Base-by-base conservation (phyloP, 2,888 invertebrate genomes). In the Stictocephala bisonia region DNA sequence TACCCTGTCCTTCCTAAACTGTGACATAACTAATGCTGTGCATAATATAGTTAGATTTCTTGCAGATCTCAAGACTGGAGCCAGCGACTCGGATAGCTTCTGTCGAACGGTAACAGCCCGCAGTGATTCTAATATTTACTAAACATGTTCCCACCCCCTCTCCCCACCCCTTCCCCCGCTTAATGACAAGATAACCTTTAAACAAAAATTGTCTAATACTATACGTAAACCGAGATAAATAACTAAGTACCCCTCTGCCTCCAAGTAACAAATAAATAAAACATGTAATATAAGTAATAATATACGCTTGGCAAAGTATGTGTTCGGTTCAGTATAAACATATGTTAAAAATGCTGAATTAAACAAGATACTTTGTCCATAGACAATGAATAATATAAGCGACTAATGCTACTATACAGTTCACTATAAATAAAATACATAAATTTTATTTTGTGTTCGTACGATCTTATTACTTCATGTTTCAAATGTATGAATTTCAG, bases 251-350 rank as follows among this genome's bases (percentile, higher is more conserved):
- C 83, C 82, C 82, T 83, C 82, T 83, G 83, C 83, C 82, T 83
- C 83, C 83, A 83, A 83, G 83, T 83, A 83, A 83, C 82, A 80
- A 79, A 72, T 77, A 77, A 75, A 70, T 74, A 74, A 75, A 71
- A 69, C 56, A 64, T 73, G 50, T 73, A 73, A 73, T 64, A 69
- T 72, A 73, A 71, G 71, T 53, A 51, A 40, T 44, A 68, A 68
- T 68, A 51, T 68, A 51, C 24, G 56, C n/a, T 26, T 26, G 58
- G 29, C 70, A 71, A 56, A 58, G 70, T 58, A 71, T 71, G 48
- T 71, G 70, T 71, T 71, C 58, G 26, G 20, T 71, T 71, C 70
- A 71, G 70, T 44, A 29, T 27, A 1, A 51, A 9, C n/a, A 26
- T 9, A 24, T 22, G 2, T 27, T 1, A 44, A 26, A 24, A 53